Conservation (phyloP, 2,113 vertebrate species). For the Progne subis region DNA sequence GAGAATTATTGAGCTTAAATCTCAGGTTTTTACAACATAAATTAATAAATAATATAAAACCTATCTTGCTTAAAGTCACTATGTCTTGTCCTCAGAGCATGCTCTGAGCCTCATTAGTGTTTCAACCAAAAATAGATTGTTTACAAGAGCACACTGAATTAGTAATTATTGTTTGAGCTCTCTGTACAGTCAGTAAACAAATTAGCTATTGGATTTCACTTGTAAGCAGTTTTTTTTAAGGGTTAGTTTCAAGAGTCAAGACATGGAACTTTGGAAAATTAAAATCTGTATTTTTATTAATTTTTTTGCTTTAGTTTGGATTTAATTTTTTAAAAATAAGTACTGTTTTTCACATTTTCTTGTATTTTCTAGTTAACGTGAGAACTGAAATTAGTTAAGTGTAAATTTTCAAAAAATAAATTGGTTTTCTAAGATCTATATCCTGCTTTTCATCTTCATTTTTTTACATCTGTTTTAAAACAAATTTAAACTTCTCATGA, state of each 20-base stretch:
- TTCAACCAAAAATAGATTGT: neutral
- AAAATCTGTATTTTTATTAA: neutral
- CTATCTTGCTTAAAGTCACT: neutral
- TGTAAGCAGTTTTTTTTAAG: neutral
- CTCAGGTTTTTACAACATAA: neutral
- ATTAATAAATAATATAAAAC: neutral
- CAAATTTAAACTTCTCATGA: neutral
- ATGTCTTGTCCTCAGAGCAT: neutral
- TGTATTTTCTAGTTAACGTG: neutral
- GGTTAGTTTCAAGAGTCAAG: neutral
- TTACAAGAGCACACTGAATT: neutral
- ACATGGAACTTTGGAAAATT: neutral
- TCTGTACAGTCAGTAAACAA: neutral
- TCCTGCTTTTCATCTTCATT: neutral
- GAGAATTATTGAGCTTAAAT: neutral
- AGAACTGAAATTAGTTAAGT: neutral
- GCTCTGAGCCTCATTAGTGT: neutral
- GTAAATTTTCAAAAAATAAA: neutral
- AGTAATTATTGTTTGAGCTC: neutral
- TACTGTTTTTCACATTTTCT: neutral
- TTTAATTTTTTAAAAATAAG: neutral
- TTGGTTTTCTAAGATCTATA: neutral
- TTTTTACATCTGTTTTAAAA: neutral
- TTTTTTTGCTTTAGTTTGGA: neutral
- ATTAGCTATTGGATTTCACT: neutral